These are phyloP conservation scores for Eclectus roratus DNA, from an alignment of 2,113 vertebrate genomes.

Conservation along the genomic window DNA sequence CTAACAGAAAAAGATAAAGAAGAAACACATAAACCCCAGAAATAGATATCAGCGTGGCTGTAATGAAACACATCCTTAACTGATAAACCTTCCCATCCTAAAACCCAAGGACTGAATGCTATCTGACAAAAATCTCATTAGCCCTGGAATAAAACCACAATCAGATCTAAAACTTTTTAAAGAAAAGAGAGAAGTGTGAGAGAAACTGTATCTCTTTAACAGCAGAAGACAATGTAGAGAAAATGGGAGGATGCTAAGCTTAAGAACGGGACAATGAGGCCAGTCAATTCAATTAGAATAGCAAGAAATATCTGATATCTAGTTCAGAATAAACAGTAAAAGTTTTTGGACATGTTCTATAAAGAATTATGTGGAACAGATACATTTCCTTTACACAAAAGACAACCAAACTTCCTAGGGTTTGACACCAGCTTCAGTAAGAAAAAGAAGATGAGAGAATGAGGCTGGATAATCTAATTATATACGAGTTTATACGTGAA, in stretches of 20 bases:
- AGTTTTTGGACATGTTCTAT: neutral
- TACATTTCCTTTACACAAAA: neutral
- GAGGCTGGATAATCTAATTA: neutral
- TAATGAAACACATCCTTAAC: neutral
- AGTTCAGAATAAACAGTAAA: neutral
- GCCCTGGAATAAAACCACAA: neutral
- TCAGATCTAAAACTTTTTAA: neutral
- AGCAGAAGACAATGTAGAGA: neutral
- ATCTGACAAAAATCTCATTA: neutral
- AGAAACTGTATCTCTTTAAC: neutral
- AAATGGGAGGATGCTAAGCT: neutral
- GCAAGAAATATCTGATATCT: neutral
- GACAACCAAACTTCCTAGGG: neutral
- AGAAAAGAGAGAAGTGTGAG: neutral
- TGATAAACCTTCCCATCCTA: neutral
- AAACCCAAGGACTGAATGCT: neutral
- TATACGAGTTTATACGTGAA: neutral
- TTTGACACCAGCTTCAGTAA: neutral
- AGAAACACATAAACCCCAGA: neutral
- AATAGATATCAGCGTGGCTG: neutral
- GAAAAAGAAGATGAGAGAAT: neutral
- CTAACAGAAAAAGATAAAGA: neutral
- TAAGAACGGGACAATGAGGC: neutral
- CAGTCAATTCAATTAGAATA: neutral
- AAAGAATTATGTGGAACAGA: neutral